Conservation (phyloP, 2,797 vertebrate genomes). For the Scleropages formosus region DNA sequence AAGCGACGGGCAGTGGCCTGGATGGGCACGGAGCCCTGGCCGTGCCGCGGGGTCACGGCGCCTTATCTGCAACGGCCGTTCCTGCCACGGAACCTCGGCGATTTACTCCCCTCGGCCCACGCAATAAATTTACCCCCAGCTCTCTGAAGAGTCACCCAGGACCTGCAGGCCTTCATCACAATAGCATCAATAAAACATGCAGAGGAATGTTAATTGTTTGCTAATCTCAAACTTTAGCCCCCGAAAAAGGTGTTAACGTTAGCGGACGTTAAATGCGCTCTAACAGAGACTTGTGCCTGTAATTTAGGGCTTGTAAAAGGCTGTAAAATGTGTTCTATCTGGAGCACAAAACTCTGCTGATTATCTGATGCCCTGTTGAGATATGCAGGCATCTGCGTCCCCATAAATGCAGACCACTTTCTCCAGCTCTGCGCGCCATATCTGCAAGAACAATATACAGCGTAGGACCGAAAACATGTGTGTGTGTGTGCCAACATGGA, state of each 20-base stretch:
- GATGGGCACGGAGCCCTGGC: conserved; percentile 26
- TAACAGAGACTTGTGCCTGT: conserved; percentile 32
- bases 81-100: conserved; percentile 42
- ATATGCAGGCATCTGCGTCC: neutral
- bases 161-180: conserved; percentile 33
- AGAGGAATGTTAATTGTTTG: conserved; percentile 48
- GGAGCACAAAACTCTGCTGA: neutral
- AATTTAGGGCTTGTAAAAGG: conserved; percentile 40
- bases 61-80: conserved; percentile 49
- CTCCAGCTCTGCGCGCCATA: neutral
- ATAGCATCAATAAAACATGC: conserved; percentile 43
- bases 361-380: neutral
- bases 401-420: neutral
- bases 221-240: conserved; percentile 43
- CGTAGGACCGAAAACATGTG: too few relatives aligned
- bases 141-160: conserved; percentile 40
- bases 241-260: conserved; percentile 41
- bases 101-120: conserved; percentile 39
- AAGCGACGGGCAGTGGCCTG: conserved; percentile 41
- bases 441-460: too few relatives aligned
- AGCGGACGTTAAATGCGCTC: conserved; percentile 37
- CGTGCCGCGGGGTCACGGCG: conserved; percentile 35
- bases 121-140: conserved; percentile 48
- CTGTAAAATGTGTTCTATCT: conserved; percentile 29
- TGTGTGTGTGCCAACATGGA: too few relatives aligned